phyloP scores from a whole-genome alignment of 2,797 vertebrate species.

The Lacerta viridis region DNA sequence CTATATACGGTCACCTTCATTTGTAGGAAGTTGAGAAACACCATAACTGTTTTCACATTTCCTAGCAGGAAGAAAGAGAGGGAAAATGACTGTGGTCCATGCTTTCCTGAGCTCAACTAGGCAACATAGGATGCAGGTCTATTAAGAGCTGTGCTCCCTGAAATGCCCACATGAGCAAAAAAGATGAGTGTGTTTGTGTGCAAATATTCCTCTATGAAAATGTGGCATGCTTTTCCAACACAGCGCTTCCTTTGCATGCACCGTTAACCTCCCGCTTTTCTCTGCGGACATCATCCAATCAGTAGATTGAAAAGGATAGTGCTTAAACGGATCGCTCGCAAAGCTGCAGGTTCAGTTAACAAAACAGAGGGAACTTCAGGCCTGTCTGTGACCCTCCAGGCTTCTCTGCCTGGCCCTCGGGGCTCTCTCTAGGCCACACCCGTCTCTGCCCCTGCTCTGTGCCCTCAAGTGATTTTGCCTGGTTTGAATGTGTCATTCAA shows the following conservation, averaged over 20 bases:
- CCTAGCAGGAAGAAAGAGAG: slow-evolving; percentile 68
- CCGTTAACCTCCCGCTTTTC: slow-evolving; percentile 44
- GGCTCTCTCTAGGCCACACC: too few relatives aligned
- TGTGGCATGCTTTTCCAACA: slow-evolving; percentile 39
- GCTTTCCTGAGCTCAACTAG: slow-evolving; percentile 56
- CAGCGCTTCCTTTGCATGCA: slow-evolving; percentile 27
- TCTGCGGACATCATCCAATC: slow-evolving; percentile 29
- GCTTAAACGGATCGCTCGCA: background rate
- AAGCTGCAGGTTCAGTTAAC: background rate
- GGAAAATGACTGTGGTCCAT: slow-evolving; percentile 33
- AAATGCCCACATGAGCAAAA: slow-evolving; percentile 43
- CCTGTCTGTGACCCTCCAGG: too few relatives aligned
- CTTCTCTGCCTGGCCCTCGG: too few relatives aligned
- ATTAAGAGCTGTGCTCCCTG: slow-evolving; percentile 51
- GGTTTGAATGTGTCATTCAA: too few relatives aligned
- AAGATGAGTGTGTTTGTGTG: background rate
- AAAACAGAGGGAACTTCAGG: background rate
- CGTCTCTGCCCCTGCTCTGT: too few relatives aligned
- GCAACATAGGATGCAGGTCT: slow-evolving; percentile 34
- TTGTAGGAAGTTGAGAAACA: slow-evolving; percentile 51
- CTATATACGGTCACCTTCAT: slow-evolving; percentile 50
- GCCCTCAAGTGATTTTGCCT: too few relatives aligned
- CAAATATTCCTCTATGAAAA: slow-evolving; percentile 19
- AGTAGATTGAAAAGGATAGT: background rate
- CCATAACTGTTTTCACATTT: slow-evolving; percentile 71